Evolutionary conservation across 2,888 invertebrate species (phyloP).

Genomic region (Ceriagrion tenellum): DNA sequence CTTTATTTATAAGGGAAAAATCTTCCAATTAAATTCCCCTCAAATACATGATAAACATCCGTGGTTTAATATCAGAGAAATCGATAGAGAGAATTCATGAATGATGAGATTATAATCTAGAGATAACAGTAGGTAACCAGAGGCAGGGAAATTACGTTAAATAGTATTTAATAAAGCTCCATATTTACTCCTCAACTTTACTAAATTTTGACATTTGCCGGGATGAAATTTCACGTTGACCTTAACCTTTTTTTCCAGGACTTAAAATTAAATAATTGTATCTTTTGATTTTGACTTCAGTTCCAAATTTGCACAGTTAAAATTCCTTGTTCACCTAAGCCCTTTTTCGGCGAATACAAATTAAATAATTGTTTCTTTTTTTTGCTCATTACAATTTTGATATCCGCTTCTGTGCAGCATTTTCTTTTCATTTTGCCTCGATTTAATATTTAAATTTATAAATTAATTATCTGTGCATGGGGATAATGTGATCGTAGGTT

Average conservation of each 20-base stretch:
- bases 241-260: neutral
- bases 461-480: neutral
- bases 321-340: too few species aligned
- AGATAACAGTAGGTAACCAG: neutral
- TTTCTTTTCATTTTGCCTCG: neutral
- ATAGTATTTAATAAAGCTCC: neutral
- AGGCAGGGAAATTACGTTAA: neutral
- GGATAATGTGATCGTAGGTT: neutral
- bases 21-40: too few species aligned
- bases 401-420: neutral
- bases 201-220: neutral
- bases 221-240: neutral
- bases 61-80: neutral
- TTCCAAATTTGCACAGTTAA: neutral
- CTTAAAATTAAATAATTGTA: neutral
- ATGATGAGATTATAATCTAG: neutral
- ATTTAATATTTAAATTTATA: neutral
- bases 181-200: neutral
- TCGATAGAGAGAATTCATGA: neutral
- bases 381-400: neutral
- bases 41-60: neutral
- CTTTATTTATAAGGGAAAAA: too few species aligned
- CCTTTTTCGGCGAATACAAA: neutral
- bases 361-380: neutral
- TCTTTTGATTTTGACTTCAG: neutral